Evolutionary conservation across 2,888 invertebrate species (phyloP), one percentile per base, ranked within the genome.

Genomic region (Nephrocerus scutellatus): DNA sequence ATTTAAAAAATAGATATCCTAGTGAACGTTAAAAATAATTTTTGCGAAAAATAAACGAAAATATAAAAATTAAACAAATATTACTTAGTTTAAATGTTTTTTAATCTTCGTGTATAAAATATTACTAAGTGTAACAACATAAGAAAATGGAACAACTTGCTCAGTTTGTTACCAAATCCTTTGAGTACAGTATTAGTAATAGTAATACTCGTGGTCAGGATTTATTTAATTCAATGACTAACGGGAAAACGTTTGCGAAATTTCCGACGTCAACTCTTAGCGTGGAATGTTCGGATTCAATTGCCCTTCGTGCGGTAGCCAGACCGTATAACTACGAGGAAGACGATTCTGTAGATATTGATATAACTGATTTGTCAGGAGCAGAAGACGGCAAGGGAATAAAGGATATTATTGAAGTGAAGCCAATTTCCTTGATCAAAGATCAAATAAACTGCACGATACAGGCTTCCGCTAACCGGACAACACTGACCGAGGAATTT

Each of bases 121-220:
- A 20, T 8, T 13, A 10, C 19, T 6, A 8, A 12, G n/a, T 21
- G 20, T 30, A 39, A 29, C 22, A 33, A 16, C 24, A 19, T 19
- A 33, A 28, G 5, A 68, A 64, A 69, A 88, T 89, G 88, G 88
- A 88, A 74, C 85, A 88, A 74, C 77, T 89, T 69, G 84, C 88
- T 62, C 85, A 87, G 74, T 88, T 89, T 74, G 88, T 89, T 63
- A 85, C 85, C 59, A 87, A 87, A 72, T 86, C 87, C 46, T 83
- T 88, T 70, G 83, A 83, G 63, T 77, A 76, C 52, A 70, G 70
- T 50, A 50, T 59, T 39, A 69, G 64, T 46, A 50, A 48, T 38
- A 69, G 60, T 46, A 70, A 67, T 48, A 59, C 61, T 41, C 54
- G 64, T 34, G 62, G 60, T 30, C 55, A 66, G 37, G 60, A 63